phyloP scores from a whole-genome alignment of 2,797 vertebrate genomes.

The Epinephelus coioides region DNA sequence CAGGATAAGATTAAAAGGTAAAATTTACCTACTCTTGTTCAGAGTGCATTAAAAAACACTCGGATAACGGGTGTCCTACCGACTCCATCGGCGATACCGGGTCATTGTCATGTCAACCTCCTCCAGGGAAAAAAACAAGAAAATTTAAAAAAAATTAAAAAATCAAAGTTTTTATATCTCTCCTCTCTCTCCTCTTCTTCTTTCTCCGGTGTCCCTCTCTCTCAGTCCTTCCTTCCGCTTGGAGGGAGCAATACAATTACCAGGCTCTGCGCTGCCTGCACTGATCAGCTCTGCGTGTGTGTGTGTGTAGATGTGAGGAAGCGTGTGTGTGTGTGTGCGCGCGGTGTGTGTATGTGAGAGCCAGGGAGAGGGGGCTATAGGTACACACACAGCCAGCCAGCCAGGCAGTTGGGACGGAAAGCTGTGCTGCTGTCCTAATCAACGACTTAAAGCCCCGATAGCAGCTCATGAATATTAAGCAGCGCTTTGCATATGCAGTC shows the following conservation, averaged over 20 bases:
- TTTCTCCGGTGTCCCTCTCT: conserved; percentile 73
- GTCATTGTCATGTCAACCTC: conserved; percentile 94
- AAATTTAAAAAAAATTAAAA: conserved; percentile 71
- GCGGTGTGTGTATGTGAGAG: conserved; percentile 65
- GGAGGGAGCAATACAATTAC: conserved; percentile 93
- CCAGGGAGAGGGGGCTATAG: conserved; percentile 81
- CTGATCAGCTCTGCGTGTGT: conserved; percentile 72
- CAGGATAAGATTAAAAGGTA: conserved; percentile 76
- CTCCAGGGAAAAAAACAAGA: conserved; percentile 73
- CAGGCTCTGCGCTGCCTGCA: conserved; percentile 81
- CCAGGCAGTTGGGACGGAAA: conserved; percentile 94
- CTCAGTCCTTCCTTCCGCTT: conserved; percentile 81
- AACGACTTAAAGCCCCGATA: conserved; percentile 99
- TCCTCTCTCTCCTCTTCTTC: conserved; percentile 75
- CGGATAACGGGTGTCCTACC: conserved; percentile 98
- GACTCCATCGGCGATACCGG: conserved; percentile 96
- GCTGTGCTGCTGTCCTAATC: conserved; percentile 97
- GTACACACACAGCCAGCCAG: conserved; percentile 82
- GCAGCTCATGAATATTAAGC: conserved; percentile 99
- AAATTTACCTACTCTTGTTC: conserved; percentile 99
- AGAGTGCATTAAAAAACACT: conserved; percentile 99
- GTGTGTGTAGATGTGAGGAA: conserved; percentile 63
- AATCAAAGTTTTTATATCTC: conserved; percentile 93
- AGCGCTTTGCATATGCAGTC: conserved; percentile 94
- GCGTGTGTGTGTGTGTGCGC: conserved; percentile 51